phyloP scores from a whole-genome alignment of 2,113 vertebrate species.

The Trichechus manatus region DNA sequence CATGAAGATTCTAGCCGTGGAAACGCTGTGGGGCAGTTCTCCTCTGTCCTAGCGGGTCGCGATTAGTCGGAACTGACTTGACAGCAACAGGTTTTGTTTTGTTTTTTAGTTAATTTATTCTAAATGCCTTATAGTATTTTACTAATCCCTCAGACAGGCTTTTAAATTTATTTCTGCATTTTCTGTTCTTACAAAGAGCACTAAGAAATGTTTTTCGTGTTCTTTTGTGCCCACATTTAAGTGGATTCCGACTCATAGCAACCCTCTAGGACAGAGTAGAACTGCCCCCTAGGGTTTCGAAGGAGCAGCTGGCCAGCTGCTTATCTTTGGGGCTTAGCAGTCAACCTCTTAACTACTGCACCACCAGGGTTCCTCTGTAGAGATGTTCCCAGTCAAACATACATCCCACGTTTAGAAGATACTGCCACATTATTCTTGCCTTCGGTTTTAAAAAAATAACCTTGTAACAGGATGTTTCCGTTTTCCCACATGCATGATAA shows the following conservation, averaged over 20 bases:
- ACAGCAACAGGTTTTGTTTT: neutral
- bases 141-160: neutral
- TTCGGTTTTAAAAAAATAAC: no score
- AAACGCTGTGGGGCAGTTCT: neutral
- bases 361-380: neutral
- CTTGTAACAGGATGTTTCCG: no score
- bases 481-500: no score
- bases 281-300: no score
- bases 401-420: neutral
- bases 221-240: no score
- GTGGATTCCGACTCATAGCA: neutral
- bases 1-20: neutral
- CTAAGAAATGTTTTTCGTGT: no score
- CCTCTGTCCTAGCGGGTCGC: neutral
- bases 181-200: neutral
- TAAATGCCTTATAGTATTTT: neutral
- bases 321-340: no score
- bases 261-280: no score
- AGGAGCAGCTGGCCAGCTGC: no score
- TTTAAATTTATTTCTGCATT: neutral
- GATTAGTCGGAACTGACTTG: neutral
- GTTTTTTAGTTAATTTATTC: neutral
- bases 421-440: neutral
- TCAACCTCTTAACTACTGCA: no score
- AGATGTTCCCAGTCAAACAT: neutral